Conservation (phyloP, 2,113 vertebrate genomes). For the Cephalopholis sonnerati region DNA sequence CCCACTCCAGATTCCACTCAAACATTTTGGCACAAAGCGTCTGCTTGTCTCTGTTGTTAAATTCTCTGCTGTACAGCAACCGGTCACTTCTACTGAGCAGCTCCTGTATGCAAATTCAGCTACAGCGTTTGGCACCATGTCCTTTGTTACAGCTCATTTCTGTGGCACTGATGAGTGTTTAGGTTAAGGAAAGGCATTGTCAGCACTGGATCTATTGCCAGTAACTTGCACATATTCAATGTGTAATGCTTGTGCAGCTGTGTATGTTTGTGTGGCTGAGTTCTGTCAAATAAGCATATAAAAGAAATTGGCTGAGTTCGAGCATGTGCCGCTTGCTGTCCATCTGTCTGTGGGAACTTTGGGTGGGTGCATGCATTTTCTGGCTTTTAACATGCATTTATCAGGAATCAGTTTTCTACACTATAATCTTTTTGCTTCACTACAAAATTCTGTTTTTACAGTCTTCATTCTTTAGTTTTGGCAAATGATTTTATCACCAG, state of each 20-base stretch:
- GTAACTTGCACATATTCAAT: constrained; percentile 13
- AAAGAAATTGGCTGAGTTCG: constrained; percentile 6
- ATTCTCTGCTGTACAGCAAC: constrained; percentile 31
- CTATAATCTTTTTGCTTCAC: background rate
- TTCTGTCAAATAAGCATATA: constrained; percentile 40
- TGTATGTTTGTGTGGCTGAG: constrained; percentile 35
- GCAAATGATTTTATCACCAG: background rate
- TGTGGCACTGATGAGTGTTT: constrained; percentile 12
- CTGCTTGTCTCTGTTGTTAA: constrained; percentile 50
- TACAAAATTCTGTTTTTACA: background rate
- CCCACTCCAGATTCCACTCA: constrained; percentile 66
- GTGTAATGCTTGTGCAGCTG: constrained; percentile 51
- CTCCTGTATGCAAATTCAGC: background rate
- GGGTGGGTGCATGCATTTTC: background rate
- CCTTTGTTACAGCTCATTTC: background rate
- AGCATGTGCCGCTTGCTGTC: constrained; percentile 22
- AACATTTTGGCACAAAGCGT: constrained; percentile 56
- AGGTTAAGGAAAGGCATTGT: constrained; percentile 20
- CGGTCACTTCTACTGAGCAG: constrained; percentile 5
- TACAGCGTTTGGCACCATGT: background rate
- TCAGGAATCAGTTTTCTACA: background rate
- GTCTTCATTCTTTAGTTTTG: background rate
- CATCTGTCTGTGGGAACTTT: constrained; percentile 6
- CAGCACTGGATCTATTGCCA: constrained; percentile 12
- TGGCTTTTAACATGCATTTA: background rate